Conservation (phyloP, 2,113 vertebrate species). For the Sceloporus undulatus region DNA sequence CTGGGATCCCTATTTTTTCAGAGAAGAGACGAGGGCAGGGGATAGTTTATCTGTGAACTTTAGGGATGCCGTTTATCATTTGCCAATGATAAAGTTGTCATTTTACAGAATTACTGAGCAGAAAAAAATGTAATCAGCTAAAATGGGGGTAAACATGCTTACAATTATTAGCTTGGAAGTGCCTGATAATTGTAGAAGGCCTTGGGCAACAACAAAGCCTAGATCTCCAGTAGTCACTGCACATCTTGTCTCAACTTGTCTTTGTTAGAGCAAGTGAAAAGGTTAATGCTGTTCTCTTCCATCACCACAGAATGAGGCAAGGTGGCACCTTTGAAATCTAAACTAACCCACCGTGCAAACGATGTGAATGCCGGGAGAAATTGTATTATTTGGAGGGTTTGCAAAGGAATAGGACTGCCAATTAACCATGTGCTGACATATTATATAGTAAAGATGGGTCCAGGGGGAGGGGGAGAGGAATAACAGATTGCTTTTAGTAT, state of each 20-base stretch:
- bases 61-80: constrained; percentile 47
- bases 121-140: not conserved
- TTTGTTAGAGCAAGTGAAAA: constrained; percentile 84
- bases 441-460: constrained; percentile 3
- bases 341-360: constrained; percentile 67
- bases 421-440: constrained; percentile 51
- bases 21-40: not conserved
- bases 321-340: constrained; percentile 76
- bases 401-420: constrained; percentile 59
- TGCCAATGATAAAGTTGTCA: constrained; percentile 52
- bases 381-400: constrained; percentile 63
- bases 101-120: constrained; percentile 48
- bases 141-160: constrained; percentile 64
- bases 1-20: not conserved
- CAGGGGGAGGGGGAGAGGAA: not conserved
- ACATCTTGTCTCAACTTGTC: constrained; percentile 83
- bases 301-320: constrained; percentile 73
- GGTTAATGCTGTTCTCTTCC: constrained; percentile 80
- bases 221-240: constrained; percentile 73
- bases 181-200: constrained; percentile 77
- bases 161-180: constrained; percentile 77
- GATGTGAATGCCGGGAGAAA: constrained; percentile 71
- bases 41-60: constrained; percentile 8
- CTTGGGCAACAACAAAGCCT: constrained; percentile 77
- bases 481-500: constrained; percentile 73